Evolutionary conservation across 35 echinoderm and acorn worm genomes (phyloP), one percentile per base, ranked within the genome.

Genomic region (Lytechinus pictus): DNA sequence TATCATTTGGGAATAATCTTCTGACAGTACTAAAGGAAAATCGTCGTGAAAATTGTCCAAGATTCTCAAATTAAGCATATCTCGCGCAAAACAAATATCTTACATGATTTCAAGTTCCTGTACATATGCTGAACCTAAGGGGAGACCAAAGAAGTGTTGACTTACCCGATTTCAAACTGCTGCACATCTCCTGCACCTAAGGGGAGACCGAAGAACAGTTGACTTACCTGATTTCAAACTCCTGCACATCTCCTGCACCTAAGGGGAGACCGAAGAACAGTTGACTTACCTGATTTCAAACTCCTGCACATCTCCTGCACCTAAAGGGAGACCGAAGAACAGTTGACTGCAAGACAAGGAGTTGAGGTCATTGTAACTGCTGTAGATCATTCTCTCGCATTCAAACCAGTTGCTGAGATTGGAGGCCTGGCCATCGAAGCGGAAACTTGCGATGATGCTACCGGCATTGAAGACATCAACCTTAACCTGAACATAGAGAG

Each of bases 101-200:
- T 44, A 44, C 33, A 0, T 44, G 33, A 44, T 44, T 44, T 44
- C 33, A 44, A 44, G 2, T 2, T 44, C 33, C 33, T 44, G 33
- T 2, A 44, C 33, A 44, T 44, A 0, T 44, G 1, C 33, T 44
- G 33, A 0, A 44, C 33, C 33, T 2, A 44, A 44, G 33, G 33
- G 33, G 33, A 44, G 33, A 44, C 33, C 33, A 44, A 2, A 44
- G 33, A 44, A 44, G 33, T 1, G 33, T 44, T 44, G 33, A 44
- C 96, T 97, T 56, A 97, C 96, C n/a, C 58, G n/a, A 97, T 97
- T 87, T 95, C 96, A 97, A 97, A 94, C 28, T 66, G 90, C 52
- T 28, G 51, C 12, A 3, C 27, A 27, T 9, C 51, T 54, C 52
- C 87, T 11, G 28, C 53, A 9, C 52, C 33, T 92, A 10, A 29